Evolutionary conservation across 2,888 invertebrate genomes (phyloP), one percentile per base, ranked within the genome.

Genomic region (Amphimallon solstitiale): DNA sequence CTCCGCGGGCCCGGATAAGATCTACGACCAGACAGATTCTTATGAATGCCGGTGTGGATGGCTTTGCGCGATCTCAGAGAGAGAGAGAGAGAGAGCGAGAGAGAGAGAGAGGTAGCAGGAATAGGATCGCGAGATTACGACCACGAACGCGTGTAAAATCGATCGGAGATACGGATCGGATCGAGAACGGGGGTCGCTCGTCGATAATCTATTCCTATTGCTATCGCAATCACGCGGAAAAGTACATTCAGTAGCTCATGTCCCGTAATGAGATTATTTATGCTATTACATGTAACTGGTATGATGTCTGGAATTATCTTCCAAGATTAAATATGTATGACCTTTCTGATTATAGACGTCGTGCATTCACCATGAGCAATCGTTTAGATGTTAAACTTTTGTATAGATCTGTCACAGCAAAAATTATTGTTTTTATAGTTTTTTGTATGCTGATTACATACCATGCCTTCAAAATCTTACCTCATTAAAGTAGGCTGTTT

Each of bases 1-100:
- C 68, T 69, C 66, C 62, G 66, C 49, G n/a, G n/a, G n/a, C n/a
- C n/a, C 29, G 59, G 69, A 70, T 68, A 70, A 67, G 70, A 70
- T 73, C 73, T 59, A 59, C 56, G 56, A 59, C 29, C 68, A 66
- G 61, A 49, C 38, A 61, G 61, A 61, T 61, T 49, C 29, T 49
- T 48, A 46, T 48, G 34, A 29, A 29, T n/a, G n/a, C 29, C 19
- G 9, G 61, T 15, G 56, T 43, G 43, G 56, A 43, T 12, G 23
- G 56, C 43, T 43, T 54, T 29, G 29, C 43, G 56, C 56, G 9
- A 29, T 29, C 38, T n/a, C n/a, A n/a, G n/a, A n/a, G n/a, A n/a
- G n/a, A n/a, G n/a, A n/a, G n/a, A n/a, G n/a, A n/a, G n/a, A n/a
- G n/a, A n/a, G n/a, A n/a, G n/a, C n/a, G n/a, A n/a, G n/a, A n/a